phyloP scores from a whole-genome alignment of 2,888 invertebrate species.

The Platypus cylindrus region DNA sequence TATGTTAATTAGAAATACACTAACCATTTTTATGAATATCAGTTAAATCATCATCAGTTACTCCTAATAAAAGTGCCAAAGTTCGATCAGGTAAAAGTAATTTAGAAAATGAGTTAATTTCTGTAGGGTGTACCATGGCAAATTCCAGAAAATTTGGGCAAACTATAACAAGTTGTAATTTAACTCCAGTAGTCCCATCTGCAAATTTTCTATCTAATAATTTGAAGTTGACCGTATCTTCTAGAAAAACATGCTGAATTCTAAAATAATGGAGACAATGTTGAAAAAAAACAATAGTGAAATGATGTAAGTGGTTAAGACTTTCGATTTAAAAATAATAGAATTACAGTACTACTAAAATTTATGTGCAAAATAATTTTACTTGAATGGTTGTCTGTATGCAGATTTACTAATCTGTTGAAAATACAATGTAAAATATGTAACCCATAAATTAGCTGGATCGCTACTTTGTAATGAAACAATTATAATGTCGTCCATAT shows the following conservation, averaged over 20 bases:
- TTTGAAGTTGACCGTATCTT: slow-evolving; percentile 43
- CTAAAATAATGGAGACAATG: too few relatives aligned
- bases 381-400: slow-evolving; percentile 66
- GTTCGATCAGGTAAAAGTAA: slow-evolving; percentile 58
- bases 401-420: slow-evolving; percentile 74
- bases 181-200: slow-evolving; percentile 49
- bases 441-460: slow-evolving; percentile 67
- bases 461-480: slow-evolving; percentile 67
- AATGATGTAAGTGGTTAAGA: neutral
- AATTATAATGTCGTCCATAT: slow-evolving; percentile 73
- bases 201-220: slow-evolving; percentile 38
- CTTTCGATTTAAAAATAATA: neutral
- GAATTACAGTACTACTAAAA: neutral
- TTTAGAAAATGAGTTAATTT: slow-evolving; percentile 41
- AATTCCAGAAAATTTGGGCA: slow-evolving; percentile 62
- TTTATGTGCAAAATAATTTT: slow-evolving; percentile 28
- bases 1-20: too few relatives aligned
- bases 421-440: slow-evolving; percentile 70
- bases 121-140: slow-evolving; percentile 42
- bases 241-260: slow-evolving; percentile 60
- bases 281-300: neutral
- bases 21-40: slow-evolving; percentile 56
- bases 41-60: slow-evolving; percentile 57
- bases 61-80: slow-evolving; percentile 68
- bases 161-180: slow-evolving; percentile 67